Conservation (phyloP, 1,140 invertebrate species). For the Drosophila lacertosa region DNA sequence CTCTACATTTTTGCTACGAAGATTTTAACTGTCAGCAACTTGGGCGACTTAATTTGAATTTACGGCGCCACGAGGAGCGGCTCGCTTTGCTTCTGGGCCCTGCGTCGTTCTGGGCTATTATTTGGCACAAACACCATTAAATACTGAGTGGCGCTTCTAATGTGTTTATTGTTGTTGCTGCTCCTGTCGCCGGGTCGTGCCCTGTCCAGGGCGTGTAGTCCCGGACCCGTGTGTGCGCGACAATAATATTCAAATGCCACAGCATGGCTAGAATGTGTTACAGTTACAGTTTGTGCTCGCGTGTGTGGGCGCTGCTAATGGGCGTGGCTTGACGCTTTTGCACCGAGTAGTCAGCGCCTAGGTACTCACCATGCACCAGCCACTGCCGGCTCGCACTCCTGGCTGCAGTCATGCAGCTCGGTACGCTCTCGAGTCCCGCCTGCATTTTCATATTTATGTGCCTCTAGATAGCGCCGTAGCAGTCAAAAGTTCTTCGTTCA, state of each 20-base stretch:
- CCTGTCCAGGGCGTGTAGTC: slow-evolving; percentile 18
- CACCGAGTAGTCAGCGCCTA: slow-evolving; percentile 64
- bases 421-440: slow-evolving; percentile 55
- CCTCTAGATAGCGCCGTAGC: slow-evolving; percentile 71
- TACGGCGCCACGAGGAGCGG: slow-evolving; percentile 72
- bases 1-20: slow-evolving; percentile 78
- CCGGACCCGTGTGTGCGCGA: slow-evolving; percentile 45
- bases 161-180: slow-evolving; percentile 54
- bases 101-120: slow-evolving; percentile 59
- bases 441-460: slow-evolving; percentile 81
- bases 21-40: slow-evolving; percentile 82
- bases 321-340: slow-evolving; percentile 70
- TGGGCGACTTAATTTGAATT: slow-evolving; percentile 83
- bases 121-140: slow-evolving; percentile 79
- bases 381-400: slow-evolving; percentile 27
- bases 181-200: slow-evolving; percentile 6
- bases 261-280: slow-evolving; percentile 45
- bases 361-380: slow-evolving; percentile 27
- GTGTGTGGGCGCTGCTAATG: slow-evolving; percentile 33
- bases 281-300: slow-evolving; percentile 33
- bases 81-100: slow-evolving; percentile 26
- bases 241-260: slow-evolving; percentile 81
- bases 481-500: slow-evolving; percentile 75
- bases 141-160: slow-evolving; percentile 61
- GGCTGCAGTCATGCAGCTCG: slow-evolving; percentile 36